Conservation (phyloP, 1,140 invertebrate genomes). For the Plodia interpunctella region DNA sequence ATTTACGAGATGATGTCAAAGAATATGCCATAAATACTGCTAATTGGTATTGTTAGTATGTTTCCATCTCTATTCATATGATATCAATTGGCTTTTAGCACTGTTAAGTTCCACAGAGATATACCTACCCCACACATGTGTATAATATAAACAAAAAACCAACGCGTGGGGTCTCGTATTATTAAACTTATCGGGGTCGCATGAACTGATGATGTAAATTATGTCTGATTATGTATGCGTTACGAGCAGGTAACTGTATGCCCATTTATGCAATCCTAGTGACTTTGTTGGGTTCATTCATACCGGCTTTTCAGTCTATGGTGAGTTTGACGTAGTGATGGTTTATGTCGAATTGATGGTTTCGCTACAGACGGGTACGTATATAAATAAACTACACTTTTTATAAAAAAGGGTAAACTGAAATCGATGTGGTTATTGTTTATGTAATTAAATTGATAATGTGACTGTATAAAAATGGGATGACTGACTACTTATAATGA, state of each 20-base stretch:
- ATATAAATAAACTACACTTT: background rate
- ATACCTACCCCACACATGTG: too few relatives aligned
- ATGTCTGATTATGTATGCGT: slow-evolving; percentile 51
- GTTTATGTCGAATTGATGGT: background rate
- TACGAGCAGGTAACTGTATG: slow-evolving; percentile 57
- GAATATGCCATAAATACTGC: too few relatives aligned
- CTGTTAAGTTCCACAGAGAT: too few relatives aligned
- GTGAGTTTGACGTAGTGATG: background rate
- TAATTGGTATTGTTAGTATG: too few relatives aligned
- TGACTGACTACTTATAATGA: too few relatives aligned
- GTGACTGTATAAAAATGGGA: too few relatives aligned
- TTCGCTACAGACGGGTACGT: background rate
- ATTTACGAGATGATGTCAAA: too few relatives aligned
- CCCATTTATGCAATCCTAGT: slow-evolving; percentile 41
- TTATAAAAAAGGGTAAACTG: too few relatives aligned
- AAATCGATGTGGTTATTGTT: background rate
- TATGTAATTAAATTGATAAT: background rate
- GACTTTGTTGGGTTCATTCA: slow-evolving; percentile 15
- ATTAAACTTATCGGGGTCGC: background rate
- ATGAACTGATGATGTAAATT: slow-evolving; percentile 41
- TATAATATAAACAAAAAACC: background rate
- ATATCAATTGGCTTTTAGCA: too few relatives aligned
- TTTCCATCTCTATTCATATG: too few relatives aligned
- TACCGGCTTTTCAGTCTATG: background rate
- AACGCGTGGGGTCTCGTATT: background rate